Evolutionary conservation across 1,140 invertebrate genomes (phyloP).

Genomic region (Ostrea denselamellosa): DNA sequence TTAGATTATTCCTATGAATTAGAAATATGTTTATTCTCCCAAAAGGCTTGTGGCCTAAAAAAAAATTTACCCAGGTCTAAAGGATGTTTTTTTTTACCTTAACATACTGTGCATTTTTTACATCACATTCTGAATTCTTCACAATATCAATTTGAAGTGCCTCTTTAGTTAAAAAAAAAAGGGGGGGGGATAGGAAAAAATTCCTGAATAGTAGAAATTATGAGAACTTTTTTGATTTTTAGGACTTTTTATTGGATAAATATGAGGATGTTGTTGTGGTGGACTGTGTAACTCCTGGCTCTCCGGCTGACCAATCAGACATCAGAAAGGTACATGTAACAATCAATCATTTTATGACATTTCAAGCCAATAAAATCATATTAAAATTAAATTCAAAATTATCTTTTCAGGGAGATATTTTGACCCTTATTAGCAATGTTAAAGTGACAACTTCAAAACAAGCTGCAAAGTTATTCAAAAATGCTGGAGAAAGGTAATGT

Average conservation of each 20-base stretch:
- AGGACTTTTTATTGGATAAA: constrained; percentile 65
- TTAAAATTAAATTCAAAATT: not conserved
- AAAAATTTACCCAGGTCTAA: too few species aligned
- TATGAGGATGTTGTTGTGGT: constrained; percentile 83
- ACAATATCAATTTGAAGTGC: not conserved
- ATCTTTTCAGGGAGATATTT: constrained; percentile 85
- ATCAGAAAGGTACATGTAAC: constrained; percentile 79
- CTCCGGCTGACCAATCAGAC: constrained; percentile 87
- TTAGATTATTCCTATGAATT: too few species aligned
- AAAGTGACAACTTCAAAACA: constrained; percentile 85
- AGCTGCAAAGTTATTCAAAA: constrained; percentile 85
- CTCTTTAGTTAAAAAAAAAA: not conserved
- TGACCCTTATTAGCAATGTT: constrained; percentile 90
- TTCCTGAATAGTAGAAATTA: not conserved
- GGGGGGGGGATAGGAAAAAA: not conserved
- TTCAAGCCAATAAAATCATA: too few species aligned
- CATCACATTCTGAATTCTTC: too few species aligned
- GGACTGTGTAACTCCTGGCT: constrained; percentile 87
- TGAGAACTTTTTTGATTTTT: not conserved
- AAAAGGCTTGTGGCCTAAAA: too few species aligned
- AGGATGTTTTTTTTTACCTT: too few species aligned
- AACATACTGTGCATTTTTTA: too few species aligned
- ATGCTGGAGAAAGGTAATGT: constrained; percentile 79
- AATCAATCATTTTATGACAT: constrained; percentile 5
- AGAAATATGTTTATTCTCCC: too few species aligned